These are phyloP conservation scores for Drosophila triauraria DNA, from an alignment of 1,140 invertebrate species.

Conservation along the genomic window DNA sequence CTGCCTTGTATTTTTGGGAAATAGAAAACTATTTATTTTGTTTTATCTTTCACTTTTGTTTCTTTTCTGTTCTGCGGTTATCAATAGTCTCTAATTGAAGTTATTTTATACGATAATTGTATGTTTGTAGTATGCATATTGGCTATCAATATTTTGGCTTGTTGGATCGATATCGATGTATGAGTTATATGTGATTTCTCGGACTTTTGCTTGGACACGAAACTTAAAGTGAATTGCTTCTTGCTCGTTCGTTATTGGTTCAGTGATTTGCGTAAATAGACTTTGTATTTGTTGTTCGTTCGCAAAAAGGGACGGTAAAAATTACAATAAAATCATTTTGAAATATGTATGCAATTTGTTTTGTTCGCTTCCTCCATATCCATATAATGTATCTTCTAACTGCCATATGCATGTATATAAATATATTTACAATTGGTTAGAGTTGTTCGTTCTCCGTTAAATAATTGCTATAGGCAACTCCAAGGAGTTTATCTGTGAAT, in stretches of 20 bases:
- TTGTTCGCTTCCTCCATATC: conserved; percentile 20
- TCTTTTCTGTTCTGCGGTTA: conserved; percentile 20
- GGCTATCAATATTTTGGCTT: conserved; percentile 80
- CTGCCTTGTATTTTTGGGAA: conserved; percentile 39
- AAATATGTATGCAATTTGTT: conserved; percentile 66
- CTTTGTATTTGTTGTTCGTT: conserved; percentile 63
- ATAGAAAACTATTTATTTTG: conserved; percentile 79
- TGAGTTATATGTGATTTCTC: conserved; percentile 41
- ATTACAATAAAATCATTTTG: conserved; percentile 85
- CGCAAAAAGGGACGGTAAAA: conserved; percentile 84
- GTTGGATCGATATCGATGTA: conserved; percentile 64
- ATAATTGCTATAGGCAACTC: conserved; percentile 71
- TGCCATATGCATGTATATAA: conserved; percentile 52
- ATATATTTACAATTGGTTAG: conserved; percentile 64
- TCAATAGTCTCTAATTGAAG: conserved; percentile 67
- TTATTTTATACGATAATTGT: conserved; percentile 53
- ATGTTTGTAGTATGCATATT: conserved; percentile 52
- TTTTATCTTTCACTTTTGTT: conserved; percentile 7
- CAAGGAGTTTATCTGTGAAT: conserved; percentile 49
- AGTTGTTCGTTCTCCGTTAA: conserved; percentile 40
- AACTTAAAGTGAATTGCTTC: conserved; percentile 55
- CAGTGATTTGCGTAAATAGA: conserved; percentile 77
- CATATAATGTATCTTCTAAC: conserved; percentile 41
- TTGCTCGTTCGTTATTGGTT: conserved; percentile 57
- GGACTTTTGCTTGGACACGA: conserved; percentile 43